phyloP scores from a whole-genome alignment of 53 echinoderm and acorn worm species.

The Arbacia lixula region DNA sequence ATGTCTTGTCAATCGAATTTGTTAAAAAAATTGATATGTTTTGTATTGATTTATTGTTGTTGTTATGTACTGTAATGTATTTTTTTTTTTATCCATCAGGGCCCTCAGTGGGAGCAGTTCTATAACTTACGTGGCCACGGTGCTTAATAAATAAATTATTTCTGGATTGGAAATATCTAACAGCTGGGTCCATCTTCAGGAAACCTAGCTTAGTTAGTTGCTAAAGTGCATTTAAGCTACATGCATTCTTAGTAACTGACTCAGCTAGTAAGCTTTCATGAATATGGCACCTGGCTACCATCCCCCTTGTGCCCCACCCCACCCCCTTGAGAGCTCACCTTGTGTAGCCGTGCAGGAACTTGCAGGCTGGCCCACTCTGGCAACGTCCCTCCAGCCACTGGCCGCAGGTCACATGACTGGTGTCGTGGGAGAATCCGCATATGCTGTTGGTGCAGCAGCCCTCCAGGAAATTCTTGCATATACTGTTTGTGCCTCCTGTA shows the following conservation, averaged over 20 bases:
- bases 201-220: neutral
- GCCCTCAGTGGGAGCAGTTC: too few species aligned
- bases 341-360: slow-evolving; percentile 56
- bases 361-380: slow-evolving; percentile 22
- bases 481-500: slow-evolving; percentile 11
- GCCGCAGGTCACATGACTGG: slow-evolving; percentile 41
- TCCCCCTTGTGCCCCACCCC: too few species aligned
- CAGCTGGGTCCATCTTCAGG: neutral
- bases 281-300: too few species aligned
- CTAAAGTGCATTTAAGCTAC: too few species aligned
- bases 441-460: slow-evolving; percentile 31
- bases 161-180: neutral
- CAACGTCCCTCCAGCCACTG: slow-evolving; percentile 57
- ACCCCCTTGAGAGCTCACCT: too few species aligned
- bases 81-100: too few species aligned
- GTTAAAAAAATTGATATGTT: too few species aligned
- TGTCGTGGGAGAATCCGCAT: slow-evolving; percentile 32
- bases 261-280: neutral
- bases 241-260: too few species aligned
- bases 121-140: too few species aligned
- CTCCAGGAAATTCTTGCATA: slow-evolving; percentile 43
- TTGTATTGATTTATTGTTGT: too few species aligned
- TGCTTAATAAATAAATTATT: neutral
- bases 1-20: too few species aligned
- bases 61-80: too few species aligned